These are phyloP conservation scores for Chinchilla lanigera DNA, from an alignment of 2,113 vertebrate genomes.

Conservation along the genomic window DNA sequence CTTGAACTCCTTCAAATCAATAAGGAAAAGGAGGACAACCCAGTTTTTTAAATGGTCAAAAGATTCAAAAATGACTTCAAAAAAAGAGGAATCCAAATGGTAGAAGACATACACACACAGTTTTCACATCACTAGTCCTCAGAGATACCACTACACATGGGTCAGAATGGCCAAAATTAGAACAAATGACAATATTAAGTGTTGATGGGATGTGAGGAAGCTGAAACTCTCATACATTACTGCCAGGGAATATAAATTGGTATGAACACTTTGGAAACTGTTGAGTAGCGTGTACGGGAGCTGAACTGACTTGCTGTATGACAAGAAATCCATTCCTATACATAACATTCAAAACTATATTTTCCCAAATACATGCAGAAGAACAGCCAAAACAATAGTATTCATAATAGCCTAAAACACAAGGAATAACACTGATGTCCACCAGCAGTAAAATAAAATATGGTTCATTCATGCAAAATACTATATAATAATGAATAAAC, in stretches of 20 bases:
- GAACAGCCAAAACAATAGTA: background rate
- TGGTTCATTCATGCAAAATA: background rate
- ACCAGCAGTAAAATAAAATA: background rate
- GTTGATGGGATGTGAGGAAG: background rate
- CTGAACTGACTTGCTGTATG: background rate
- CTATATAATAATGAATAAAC: background rate
- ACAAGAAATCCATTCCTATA: background rate
- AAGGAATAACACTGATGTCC: background rate
- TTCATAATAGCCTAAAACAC: background rate
- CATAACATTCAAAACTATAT: background rate
- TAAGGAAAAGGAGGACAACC: background rate
- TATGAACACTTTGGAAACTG: background rate
- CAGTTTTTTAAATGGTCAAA: background rate
- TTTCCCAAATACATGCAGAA: background rate
- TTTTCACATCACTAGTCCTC: background rate
- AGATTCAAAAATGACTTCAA: constrained; percentile 32
- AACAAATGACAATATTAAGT: background rate
- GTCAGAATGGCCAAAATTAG: background rate
- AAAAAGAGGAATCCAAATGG: background rate
- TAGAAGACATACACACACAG: background rate
- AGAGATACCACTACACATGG: background rate
- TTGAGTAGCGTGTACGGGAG: background rate
- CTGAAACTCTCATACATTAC: background rate
- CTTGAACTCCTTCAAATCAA: background rate
- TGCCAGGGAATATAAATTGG: background rate